Conservation (phyloP, 2,888 invertebrate species). For the Rhimphoctona megacephalus region DNA sequence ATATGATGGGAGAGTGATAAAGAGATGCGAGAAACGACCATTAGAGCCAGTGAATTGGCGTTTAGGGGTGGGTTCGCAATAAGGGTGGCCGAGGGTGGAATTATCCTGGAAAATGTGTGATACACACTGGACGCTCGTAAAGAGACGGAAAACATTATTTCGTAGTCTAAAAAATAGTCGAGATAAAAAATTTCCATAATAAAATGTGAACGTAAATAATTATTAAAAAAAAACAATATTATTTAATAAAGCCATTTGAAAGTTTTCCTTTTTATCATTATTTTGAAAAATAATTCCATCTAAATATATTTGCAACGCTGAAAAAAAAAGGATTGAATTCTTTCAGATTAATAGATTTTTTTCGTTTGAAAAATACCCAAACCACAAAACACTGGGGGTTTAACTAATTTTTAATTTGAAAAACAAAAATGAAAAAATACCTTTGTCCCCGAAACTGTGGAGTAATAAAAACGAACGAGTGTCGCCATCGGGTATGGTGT, state of each 20-base stretch:
- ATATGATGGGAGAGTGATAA: slow-evolving; percentile 27
- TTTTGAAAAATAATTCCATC: not conserved
- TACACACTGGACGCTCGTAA: slow-evolving; percentile 21
- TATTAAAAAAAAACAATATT: not conserved
- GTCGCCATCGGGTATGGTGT: slow-evolving; percentile 34
- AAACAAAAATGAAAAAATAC: slow-evolving; percentile 12
- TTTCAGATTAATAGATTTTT: not conserved
- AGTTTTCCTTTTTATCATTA: not conserved
- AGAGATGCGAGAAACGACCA: slow-evolving; percentile 35
- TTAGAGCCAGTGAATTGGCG: slow-evolving; percentile 30
- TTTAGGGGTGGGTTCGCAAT: not conserved
- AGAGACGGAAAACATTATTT: slow-evolving; percentile 19
- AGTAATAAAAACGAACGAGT: slow-evolving; percentile 42
- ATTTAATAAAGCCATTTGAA: not conserved
- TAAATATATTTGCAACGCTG: not conserved
- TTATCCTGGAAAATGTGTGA: slow-evolving; percentile 22
- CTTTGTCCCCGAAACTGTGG: not conserved
- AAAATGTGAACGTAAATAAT: not conserved
- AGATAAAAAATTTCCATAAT: slow-evolving; percentile 6
- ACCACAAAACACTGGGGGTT: slow-evolving; percentile 16
- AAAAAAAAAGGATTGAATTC: not conserved
- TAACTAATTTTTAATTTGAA: slow-evolving; percentile 26
- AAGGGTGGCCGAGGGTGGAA: not conserved
- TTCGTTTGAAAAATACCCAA: not conserved
- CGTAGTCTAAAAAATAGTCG: not conserved